These are phyloP conservation scores for Petrolisthes manimaculis DNA, from an alignment of 2,888 invertebrate genomes.

Conservation along the genomic window DNA sequence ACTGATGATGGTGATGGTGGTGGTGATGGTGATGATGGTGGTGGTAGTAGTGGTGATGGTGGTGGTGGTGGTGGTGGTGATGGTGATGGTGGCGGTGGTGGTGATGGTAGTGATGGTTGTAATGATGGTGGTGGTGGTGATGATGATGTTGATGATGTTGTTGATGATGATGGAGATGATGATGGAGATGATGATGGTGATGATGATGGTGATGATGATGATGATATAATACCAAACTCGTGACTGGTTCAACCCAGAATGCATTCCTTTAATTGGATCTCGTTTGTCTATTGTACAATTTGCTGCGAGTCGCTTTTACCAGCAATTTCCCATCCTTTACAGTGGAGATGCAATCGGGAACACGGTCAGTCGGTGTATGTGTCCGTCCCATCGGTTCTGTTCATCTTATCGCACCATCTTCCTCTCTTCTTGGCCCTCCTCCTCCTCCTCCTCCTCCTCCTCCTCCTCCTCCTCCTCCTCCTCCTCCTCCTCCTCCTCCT, in stretches of 20 bases:
- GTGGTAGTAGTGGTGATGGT: too few relatives aligned
- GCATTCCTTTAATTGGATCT: not conserved
- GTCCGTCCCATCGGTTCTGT: not conserved
- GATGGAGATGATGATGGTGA: not conserved
- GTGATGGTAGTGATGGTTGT: not conserved
- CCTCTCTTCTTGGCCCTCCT: not conserved
- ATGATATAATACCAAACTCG: not conserved
- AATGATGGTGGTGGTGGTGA: not conserved
- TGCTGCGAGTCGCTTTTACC: not conserved
- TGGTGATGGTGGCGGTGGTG: not conserved
- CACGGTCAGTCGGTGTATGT: not conserved
- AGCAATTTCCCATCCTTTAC: not conserved
- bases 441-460: not conserved
- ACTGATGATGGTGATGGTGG: not conserved
- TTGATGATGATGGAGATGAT: not conserved
- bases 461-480: not conserved
- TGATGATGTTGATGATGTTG: not conserved
- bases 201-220: not conserved
- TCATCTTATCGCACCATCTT: not conserved
- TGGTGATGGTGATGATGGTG: too few relatives aligned
- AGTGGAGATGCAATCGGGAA: not conserved
- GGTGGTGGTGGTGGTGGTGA: not conserved
- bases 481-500: not conserved
- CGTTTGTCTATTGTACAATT: not conserved
- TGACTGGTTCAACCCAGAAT: too few relatives aligned